phyloP scores from a whole-genome alignment of 2,797 vertebrate species.

The Rallus crepitans region DNA sequence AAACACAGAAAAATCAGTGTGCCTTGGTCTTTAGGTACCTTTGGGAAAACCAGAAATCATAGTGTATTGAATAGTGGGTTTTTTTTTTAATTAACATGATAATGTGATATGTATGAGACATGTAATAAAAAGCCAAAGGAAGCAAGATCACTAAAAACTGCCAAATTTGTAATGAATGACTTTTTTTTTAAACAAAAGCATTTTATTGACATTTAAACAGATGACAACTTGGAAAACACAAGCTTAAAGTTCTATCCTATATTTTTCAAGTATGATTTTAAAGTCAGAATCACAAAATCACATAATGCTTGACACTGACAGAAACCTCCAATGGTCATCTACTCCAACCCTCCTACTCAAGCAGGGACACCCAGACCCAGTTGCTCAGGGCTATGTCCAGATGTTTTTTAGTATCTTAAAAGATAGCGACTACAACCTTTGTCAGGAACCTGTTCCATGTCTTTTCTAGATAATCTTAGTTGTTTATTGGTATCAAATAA shows the following conservation, averaged over 20 bases:
- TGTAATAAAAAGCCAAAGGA: background rate
- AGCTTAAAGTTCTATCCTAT: background rate
- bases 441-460: background rate
- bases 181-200: background rate
- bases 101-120: background rate
- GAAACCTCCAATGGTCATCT: too few relatives aligned
- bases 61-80: background rate
- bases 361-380: background rate
- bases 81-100: background rate
- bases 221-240: background rate
- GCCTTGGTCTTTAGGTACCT: background rate
- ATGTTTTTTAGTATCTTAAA: background rate
- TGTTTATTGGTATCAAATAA: background rate
- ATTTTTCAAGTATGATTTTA: background rate
- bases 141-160: background rate
- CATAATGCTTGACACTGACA: background rate
- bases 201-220: background rate
- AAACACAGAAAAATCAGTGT: background rate
- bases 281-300: background rate
- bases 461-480: background rate
- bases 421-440: background rate
- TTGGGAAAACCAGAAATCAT: background rate
- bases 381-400: background rate
- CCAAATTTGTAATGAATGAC: background rate
- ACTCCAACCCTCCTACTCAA: background rate